phyloP scores from a whole-genome alignment of 2,888 invertebrate species.

The Hypena proboscidalis region DNA sequence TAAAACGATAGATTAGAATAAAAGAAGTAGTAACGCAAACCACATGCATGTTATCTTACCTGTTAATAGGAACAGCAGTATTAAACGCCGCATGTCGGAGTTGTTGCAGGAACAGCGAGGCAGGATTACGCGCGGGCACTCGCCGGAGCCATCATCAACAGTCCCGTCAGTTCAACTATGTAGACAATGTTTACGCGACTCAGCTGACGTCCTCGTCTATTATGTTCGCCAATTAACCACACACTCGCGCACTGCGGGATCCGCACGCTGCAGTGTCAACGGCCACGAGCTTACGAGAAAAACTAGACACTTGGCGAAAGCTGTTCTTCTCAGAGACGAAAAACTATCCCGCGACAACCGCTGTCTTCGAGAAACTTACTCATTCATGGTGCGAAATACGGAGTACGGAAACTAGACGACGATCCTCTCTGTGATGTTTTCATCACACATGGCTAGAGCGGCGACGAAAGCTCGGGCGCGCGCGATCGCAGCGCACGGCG shows the following conservation, averaged over 20 bases:
- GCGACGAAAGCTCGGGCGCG: constrained; percentile 63
- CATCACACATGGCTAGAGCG: constrained; percentile 79
- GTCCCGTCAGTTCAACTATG: constrained; percentile 56
- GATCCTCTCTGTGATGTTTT: constrained; percentile 77
- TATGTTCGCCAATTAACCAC: constrained; percentile 80
- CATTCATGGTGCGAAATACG: constrained; percentile 62
- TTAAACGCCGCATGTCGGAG: constrained; percentile 72
- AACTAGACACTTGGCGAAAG: constrained; percentile 78
- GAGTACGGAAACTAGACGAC: constrained; percentile 61
- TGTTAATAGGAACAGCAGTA: constrained; percentile 73
- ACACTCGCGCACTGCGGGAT: constrained; percentile 84
- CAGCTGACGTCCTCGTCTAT: constrained; percentile 75
- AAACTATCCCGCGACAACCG: constrained; percentile 44
- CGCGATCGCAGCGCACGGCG: constrained; percentile 81
- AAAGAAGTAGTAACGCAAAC: constrained; percentile 4
- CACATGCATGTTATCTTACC: constrained; percentile 58
- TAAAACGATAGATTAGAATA: background rate
- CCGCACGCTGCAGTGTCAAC: constrained; percentile 84
- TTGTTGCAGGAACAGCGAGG: constrained; percentile 49
- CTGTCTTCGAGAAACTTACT: constrained; percentile 50
- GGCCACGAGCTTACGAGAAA: constrained; percentile 78
- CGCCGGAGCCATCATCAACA: constrained; percentile 67
- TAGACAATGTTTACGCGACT: constrained; percentile 78
- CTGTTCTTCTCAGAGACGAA: constrained; percentile 55
- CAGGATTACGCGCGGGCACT: constrained; percentile 58